phyloP scores from a whole-genome alignment of 2,888 invertebrate species.

The Leptopterna dolabrata region DNA sequence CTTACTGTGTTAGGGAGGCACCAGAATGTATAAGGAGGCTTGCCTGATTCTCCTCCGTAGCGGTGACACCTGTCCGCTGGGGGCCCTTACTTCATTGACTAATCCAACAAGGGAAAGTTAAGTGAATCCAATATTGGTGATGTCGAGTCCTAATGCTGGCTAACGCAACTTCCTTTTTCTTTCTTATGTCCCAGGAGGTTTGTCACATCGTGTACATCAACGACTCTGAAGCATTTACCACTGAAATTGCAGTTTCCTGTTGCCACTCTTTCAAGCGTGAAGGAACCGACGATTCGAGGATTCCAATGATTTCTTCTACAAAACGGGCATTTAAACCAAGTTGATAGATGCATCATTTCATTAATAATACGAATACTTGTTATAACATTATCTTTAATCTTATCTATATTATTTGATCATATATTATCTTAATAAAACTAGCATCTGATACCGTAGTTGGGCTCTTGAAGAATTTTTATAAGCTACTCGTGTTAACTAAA shows the following conservation, averaged over 20 bases:
- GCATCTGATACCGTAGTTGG: no score
- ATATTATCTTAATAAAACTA: no score
- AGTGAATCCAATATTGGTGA: constrained; percentile 30
- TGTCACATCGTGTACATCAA: background rate
- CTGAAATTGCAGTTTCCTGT: background rate
- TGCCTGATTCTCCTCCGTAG: background rate
- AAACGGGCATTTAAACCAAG: no score
- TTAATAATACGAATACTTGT: no score
- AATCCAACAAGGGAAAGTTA: constrained; percentile 34
- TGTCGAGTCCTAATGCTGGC: background rate
- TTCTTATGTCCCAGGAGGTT: background rate
- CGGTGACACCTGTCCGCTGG: constrained; percentile 7
- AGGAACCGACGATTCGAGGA: no score
- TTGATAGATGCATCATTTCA: no score
- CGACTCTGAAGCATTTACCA: background rate
- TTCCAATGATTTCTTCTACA: no score
- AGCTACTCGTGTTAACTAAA: no score
- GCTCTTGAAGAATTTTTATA: no score
- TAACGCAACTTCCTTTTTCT: constrained; percentile 33
- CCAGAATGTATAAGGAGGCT: background rate
- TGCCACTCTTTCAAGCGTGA: background rate
- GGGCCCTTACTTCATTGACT: constrained; percentile 15
- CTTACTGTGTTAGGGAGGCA: background rate
- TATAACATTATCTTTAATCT: no score
- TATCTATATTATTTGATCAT: no score